Evolutionary conservation across 2,113 vertebrate genomes (phyloP).

Genomic region (Tylochromis polylepis): DNA sequence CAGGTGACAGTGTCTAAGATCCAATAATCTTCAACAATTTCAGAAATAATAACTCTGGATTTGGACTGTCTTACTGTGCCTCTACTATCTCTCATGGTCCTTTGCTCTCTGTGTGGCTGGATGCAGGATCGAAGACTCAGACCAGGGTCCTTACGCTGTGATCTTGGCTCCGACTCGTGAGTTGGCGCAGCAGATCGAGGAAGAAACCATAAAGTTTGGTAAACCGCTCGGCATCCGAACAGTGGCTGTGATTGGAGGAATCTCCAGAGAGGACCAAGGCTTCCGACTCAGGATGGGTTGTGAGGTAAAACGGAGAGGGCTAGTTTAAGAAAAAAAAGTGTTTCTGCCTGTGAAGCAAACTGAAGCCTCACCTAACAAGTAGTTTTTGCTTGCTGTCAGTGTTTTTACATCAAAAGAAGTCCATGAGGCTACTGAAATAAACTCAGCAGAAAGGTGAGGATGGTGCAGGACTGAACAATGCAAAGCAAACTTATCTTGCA

Average conservation of each 20-base stretch:
- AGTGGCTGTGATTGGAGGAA: slow-evolving; percentile 94
- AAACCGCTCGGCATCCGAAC: slow-evolving; percentile 95
- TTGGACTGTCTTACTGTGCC: neutral
- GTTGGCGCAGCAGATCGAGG: slow-evolving; percentile 97
- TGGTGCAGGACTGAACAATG: neutral
- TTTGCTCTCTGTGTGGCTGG: slow-evolving; percentile 52
- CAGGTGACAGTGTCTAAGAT: slow-evolving; percentile 71
- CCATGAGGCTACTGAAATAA: neutral
- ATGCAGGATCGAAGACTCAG: slow-evolving; percentile 96
- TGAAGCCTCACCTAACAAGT: neutral
- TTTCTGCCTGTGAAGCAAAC: neutral
- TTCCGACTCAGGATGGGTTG: slow-evolving; percentile 97
- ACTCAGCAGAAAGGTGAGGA: neutral
- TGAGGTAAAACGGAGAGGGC: slow-evolving; percentile 75
- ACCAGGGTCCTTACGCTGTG: slow-evolving; percentile 96
- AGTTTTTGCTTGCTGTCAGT: neutral
- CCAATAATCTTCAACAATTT: neutral
- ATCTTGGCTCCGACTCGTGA: slow-evolving; percentile 96
- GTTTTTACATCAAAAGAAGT: neutral
- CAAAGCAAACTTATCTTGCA: neutral
- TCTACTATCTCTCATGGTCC: neutral
- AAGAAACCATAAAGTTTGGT: slow-evolving; percentile 97
- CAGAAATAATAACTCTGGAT: neutral
- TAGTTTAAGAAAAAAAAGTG: neutral
- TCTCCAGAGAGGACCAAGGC: slow-evolving; percentile 96